Evolutionary conservation across 2,797 vertebrate genomes (phyloP).

Genomic region (Amblyopsis hoosieri): DNA sequence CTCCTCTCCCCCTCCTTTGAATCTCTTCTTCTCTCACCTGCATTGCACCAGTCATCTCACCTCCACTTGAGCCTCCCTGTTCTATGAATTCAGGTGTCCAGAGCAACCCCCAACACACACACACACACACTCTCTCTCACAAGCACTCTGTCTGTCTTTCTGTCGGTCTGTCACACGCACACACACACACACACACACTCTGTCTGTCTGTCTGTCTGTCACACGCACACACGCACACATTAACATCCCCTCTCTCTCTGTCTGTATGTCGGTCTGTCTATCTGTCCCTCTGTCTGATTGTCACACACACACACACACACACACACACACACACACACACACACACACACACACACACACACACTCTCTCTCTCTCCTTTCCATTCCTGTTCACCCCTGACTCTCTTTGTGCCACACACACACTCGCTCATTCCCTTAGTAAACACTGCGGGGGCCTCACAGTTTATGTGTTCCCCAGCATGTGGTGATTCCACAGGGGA

Average conservation of each 20-base stretch:
- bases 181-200: not conserved
- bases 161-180: no score
- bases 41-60: slow-evolving; percentile 79
- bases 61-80: slow-evolving; percentile 62
- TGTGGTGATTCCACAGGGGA: slow-evolving; percentile 18
- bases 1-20: slow-evolving; percentile 11
- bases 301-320: no score
- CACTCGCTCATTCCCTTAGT: slow-evolving; percentile 16
- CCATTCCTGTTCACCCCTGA: not conserved
- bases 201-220: not conserved
- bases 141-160: no score
- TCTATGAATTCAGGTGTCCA: slow-evolving; percentile 52
- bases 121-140: not conserved
- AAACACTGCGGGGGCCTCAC: slow-evolving; percentile 46
- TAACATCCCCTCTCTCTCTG: not conserved
- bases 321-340: no score
- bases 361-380: not conserved
- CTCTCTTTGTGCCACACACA: not conserved
- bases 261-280: not conserved
- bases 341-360: no score
- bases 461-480: slow-evolving; percentile 39
- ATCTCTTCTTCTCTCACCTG: slow-evolving; percentile 67
- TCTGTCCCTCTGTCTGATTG: no score
- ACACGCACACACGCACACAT: not conserved
- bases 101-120: slow-evolving; percentile 19